phyloP scores from a whole-genome alignment of 2,797 vertebrate genomes.

The Dermochelys coriacea region DNA sequence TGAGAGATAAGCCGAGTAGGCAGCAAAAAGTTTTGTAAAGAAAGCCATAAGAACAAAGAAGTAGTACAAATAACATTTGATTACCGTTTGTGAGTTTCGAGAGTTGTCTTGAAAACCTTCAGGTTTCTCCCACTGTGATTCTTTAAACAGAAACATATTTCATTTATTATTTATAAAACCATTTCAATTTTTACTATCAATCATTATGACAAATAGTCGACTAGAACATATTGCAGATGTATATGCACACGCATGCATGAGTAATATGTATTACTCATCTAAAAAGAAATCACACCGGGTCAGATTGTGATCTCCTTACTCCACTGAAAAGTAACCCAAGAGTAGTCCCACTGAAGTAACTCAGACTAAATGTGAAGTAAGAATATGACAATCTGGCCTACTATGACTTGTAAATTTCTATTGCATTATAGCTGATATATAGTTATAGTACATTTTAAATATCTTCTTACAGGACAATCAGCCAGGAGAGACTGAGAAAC shows the following conservation, averaged over 20 bases:
- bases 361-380: background rate
- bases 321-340: background rate
- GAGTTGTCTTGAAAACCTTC: slow-evolving; percentile 82
- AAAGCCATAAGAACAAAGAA: slow-evolving; percentile 1
- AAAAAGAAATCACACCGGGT: background rate
- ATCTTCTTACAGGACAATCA: background rate
- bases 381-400: background rate
- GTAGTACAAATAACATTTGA: background rate
- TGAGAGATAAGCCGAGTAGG: background rate
- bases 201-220: background rate
- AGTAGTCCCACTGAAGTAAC: background rate
- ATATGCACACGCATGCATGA: background rate
- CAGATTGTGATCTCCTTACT: background rate
- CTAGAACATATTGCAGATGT: background rate
- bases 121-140: slow-evolving; percentile 93
- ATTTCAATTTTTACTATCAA: background rate
- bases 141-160: slow-evolving; percentile 79
- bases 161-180: background rate
- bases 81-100: slow-evolving; percentile 80
- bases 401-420: background rate
- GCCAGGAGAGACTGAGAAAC: background rate
- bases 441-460: background rate
- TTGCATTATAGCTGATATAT: background rate
- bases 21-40: background rate
- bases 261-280: background rate